A percentile compares a stretch with the other conserved stretches of the same genome.
These are phyloP conservation scores for Morpho deidamia DNA, from an alignment of 2,888 invertebrate genomes.

Conservation along the genomic window DNA sequence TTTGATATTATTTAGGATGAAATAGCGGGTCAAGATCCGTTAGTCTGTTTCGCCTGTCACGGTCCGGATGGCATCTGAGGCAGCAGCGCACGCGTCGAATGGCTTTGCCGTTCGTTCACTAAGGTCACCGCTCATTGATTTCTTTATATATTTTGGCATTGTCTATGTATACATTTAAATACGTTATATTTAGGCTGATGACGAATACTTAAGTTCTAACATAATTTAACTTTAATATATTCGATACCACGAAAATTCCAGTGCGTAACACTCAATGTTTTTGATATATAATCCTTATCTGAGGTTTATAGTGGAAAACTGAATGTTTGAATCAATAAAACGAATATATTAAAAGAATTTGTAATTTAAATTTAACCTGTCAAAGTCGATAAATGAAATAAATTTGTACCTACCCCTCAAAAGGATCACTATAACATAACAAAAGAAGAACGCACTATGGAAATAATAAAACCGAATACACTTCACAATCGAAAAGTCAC, in stretches of 20 bases:
- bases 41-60: constrained; percentile 37
- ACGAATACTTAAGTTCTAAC: too few relatives aligned
- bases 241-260: too few relatives aligned
- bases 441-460: constrained; percentile 23
- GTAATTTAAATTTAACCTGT: neutral
- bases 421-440: constrained; percentile 7
- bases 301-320: too few relatives aligned
- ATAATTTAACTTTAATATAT: too few relatives aligned
- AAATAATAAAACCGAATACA: constrained; percentile 31
- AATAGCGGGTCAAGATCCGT: constrained; percentile 34
- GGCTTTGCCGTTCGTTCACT: constrained; percentile 34
- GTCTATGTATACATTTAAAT: neutral
- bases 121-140: constrained; percentile 30
- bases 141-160: constrained; percentile 5
- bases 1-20: neutral
- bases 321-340: too few relatives aligned
- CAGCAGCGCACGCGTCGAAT: constrained; percentile 49
- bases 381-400: neutral
- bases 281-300: too few relatives aligned
- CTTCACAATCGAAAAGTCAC: constrained; percentile 49
- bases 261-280: too few relatives aligned
- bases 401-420: constrained; percentile 15
- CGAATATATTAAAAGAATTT: neutral
- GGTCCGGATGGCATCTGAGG: constrained; percentile 39
- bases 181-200: too few relatives aligned